These are phyloP conservation scores for Acronicta aceris DNA, from an alignment of 2,888 invertebrate genomes.

Conservation along the genomic window DNA sequence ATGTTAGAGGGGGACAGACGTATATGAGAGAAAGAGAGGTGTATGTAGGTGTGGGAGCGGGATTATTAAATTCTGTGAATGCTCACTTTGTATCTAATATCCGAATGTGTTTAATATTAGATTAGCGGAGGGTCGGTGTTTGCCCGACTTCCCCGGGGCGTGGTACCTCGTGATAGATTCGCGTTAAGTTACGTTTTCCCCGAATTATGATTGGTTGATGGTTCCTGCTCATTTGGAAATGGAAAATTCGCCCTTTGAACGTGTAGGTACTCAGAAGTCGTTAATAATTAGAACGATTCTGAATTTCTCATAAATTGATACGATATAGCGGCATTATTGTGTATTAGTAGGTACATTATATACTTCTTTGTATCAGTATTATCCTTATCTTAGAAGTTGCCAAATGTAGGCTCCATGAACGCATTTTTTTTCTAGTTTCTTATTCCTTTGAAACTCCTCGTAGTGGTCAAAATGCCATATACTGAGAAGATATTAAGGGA, in stretches of 20 bases:
- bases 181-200: conserved; percentile 73
- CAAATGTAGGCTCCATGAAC: too few relatives aligned
- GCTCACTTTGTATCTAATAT: conserved; percentile 89
- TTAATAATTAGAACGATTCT: conserved; percentile 44
- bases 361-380: not conserved
- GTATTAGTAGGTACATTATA: not conserved
- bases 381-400: not conserved
- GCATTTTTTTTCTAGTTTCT: too few relatives aligned
- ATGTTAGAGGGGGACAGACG: conserved; percentile 68
- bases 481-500: too few relatives aligned
- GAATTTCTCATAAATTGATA: conserved; percentile 39
- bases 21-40: conserved; percentile 60
- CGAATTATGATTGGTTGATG: conserved; percentile 84
- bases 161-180: conserved; percentile 80
- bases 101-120: conserved; percentile 89
- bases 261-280: conserved; percentile 34
- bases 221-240: conserved; percentile 77
- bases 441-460: too few relatives aligned
- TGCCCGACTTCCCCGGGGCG: conserved; percentile 73
- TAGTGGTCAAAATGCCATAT: too few relatives aligned
- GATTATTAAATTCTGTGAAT: conserved; percentile 89
- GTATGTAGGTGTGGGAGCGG: conserved; percentile 73
- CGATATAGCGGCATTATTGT: conserved; percentile 3
- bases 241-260: conserved; percentile 68
- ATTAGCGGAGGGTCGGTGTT: conserved; percentile 80